Conservation (phyloP, 1,140 invertebrate genomes). For the Macrocentrus cingulum region DNA sequence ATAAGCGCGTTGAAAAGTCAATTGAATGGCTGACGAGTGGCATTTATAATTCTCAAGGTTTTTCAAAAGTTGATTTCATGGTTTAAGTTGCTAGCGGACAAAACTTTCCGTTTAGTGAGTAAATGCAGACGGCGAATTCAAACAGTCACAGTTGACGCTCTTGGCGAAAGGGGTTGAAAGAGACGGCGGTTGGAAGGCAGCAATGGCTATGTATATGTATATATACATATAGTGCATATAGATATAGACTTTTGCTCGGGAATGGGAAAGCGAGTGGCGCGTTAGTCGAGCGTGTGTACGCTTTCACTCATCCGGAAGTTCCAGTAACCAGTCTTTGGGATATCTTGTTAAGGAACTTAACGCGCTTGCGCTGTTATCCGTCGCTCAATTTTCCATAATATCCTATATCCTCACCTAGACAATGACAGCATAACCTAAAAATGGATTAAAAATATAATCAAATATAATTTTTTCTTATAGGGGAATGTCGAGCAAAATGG, state of each 20-base stretch:
- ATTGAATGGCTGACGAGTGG: not conserved
- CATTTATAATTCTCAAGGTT: constrained; percentile 1
- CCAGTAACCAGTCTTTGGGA: constrained; percentile 38
- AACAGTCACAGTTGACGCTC: constrained; percentile 14
- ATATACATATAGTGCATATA: too few relatives aligned
- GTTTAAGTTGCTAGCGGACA: not conserved
- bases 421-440: too few relatives aligned
- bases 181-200: not conserved
- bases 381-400: not conserved
- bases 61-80: not conserved
- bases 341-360: constrained; percentile 41
- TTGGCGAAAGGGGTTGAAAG: constrained; percentile 2
- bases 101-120: constrained; percentile 18
- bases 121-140: constrained; percentile 33
- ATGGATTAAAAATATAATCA: too few relatives aligned
- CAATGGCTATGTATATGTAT: not conserved
- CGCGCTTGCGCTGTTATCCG: constrained; percentile 6
- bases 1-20: too few relatives aligned
- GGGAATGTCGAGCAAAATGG: too few relatives aligned
- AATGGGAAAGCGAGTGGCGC: constrained; percentile 21
- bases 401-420: not conserved
- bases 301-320: constrained; percentile 37
- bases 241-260: not conserved
- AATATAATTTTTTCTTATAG: too few relatives aligned
- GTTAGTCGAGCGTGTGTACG: constrained; percentile 27